Conservation (phyloP, 2,797 vertebrate species). For the Urosaurus nigricauda region DNA sequence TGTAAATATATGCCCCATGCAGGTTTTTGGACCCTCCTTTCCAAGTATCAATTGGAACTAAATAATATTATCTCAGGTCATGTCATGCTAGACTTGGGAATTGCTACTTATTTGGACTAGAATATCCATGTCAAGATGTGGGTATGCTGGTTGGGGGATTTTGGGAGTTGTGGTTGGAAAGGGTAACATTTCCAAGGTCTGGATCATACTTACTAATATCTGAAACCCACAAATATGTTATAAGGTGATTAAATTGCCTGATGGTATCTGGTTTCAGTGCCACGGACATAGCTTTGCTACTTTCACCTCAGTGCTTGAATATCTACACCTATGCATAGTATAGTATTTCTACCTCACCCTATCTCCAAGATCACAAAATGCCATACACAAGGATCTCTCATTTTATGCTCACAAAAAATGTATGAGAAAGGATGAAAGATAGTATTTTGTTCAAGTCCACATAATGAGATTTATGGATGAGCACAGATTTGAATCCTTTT, state of each 20-base stretch:
- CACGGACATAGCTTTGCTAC: not conserved
- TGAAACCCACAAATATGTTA: slow-evolving; percentile 57
- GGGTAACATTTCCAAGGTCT: too few relatives aligned
- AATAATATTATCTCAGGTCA: slow-evolving; percentile 52
- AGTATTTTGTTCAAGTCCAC: not conserved
- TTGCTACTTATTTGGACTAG: too few relatives aligned
- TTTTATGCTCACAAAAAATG: not conserved
- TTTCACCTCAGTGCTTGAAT: not conserved
- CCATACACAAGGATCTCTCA: not conserved
- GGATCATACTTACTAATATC: slow-evolving; percentile 52
- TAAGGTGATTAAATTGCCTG: slow-evolving; percentile 58
- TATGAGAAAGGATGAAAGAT: not conserved
- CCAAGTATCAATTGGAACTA: slow-evolving; percentile 1
- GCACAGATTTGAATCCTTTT: too few relatives aligned
- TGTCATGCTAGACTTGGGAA: too few relatives aligned
- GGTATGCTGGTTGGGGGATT: too few relatives aligned
- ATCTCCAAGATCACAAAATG: not conserved
- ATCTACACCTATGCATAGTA: too few relatives aligned
- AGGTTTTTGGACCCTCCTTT: slow-evolving; percentile 34
- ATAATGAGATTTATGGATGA: too few relatives aligned
- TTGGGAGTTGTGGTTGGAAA: too few relatives aligned
- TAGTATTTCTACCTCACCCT: too few relatives aligned
- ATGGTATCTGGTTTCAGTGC: slow-evolving; percentile 13
- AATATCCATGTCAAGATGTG: too few relatives aligned
- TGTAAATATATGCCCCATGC: slow-evolving; percentile 22